Conservation (phyloP, 2,797 vertebrate species). For the Garrulus glandarius region DNA sequence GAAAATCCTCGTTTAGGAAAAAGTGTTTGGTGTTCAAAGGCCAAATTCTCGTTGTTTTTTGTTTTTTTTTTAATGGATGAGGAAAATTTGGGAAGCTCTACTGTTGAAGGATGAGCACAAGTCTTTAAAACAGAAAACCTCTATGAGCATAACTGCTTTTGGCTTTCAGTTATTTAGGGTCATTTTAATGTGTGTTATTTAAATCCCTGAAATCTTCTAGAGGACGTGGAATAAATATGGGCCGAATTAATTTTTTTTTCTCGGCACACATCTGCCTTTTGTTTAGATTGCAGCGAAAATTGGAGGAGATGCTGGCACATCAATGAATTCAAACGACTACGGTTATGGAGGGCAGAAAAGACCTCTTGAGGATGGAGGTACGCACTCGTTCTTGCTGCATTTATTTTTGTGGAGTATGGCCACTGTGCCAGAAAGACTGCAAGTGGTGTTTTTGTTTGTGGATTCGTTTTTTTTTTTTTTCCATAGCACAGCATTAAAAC, state of each 20-base stretch:
- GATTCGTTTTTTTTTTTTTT: not conserved
- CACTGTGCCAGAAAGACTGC: not conserved
- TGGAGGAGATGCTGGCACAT: conserved; percentile 89
- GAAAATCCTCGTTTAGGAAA: accelerated
- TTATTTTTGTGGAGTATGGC: not conserved
- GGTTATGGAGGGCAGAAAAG: conserved; percentile 97
- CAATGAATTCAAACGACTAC: conserved; percentile 89
- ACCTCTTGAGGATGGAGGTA: conserved; percentile 98
- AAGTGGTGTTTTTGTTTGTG: not conserved
- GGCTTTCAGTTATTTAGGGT: not conserved
- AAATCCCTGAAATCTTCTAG: accelerated
- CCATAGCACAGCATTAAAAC: not conserved
- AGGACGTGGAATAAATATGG: not conserved
- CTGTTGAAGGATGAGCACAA: not conserved
- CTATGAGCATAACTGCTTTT: accelerated
- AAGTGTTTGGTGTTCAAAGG: not conserved
- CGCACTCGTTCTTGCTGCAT: conserved; percentile 50
- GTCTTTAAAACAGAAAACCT: not conserved
- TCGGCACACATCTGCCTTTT: not conserved
- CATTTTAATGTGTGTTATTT: accelerated
- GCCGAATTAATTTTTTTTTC: not conserved
- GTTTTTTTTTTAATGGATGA: accelerated
- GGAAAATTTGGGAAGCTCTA: not conserved
- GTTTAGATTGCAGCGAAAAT: conserved; percentile 98
- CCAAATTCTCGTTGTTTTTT: accelerated